phyloP scores from a whole-genome alignment of 1,140 invertebrate genomes.

The Drosophila bifasciata region DNA sequence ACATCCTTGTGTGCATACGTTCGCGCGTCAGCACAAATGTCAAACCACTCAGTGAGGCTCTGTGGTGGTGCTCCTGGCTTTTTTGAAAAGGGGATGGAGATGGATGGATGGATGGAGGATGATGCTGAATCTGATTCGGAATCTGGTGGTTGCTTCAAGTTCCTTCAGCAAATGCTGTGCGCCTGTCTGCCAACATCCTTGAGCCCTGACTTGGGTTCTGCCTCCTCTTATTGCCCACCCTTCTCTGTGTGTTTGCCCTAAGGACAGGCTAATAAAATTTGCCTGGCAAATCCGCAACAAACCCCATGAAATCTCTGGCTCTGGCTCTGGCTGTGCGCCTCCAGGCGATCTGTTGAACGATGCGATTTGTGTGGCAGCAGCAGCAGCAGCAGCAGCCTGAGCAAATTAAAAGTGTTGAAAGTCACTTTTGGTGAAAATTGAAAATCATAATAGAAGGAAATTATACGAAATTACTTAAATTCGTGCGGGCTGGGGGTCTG shows the following conservation, averaged over 20 bases:
- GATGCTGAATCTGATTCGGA: constrained; percentile 1
- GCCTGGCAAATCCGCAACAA: constrained; percentile 64
- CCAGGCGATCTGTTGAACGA: constrained; percentile 44
- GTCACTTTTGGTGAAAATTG: constrained; percentile 49
- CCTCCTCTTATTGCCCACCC: constrained; percentile 6
- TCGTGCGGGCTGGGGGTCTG: constrained; percentile 17
- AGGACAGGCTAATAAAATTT: constrained; percentile 81
- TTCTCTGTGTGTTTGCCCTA: constrained; percentile 39
- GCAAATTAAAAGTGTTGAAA: constrained; percentile 75
- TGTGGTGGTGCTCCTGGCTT: constrained; percentile 34
- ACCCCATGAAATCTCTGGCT: constrained; percentile 48
- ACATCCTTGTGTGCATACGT: constrained; percentile 73
- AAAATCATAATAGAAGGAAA: constrained; percentile 48
- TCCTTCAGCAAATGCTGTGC: constrained; percentile 54
- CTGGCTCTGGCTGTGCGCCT: constrained; percentile 5
- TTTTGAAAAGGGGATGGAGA: too few relatives aligned
- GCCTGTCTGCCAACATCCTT: constrained; percentile 68
- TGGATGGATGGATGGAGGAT: neutral
- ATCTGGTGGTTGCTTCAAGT: constrained; percentile 11
- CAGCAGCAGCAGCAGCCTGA: constrained; percentile 34
- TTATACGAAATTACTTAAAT: constrained; percentile 36
- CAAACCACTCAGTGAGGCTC: constrained; percentile 73
- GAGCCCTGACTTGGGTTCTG: constrained; percentile 35
- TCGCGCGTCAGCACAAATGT: constrained; percentile 82
- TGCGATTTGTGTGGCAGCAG: constrained; percentile 54